phyloP scores from a whole-genome alignment of 2,888 invertebrate species.

The Acleris emargana region DNA sequence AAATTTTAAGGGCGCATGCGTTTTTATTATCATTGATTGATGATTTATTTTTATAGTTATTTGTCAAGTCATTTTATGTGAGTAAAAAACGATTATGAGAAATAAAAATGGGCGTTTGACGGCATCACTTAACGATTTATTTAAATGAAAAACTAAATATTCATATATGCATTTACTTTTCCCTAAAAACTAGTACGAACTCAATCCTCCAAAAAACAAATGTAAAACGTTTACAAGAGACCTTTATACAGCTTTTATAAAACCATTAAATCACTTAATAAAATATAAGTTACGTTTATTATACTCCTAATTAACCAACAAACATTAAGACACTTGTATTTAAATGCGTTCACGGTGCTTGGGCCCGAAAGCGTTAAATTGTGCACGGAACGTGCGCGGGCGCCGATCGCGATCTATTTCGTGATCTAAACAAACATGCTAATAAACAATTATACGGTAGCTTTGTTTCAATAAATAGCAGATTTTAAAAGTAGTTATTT shows the following conservation, averaged over 20 bases:
- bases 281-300: slow-evolving; percentile 29
- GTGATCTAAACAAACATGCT: slow-evolving; percentile 9
- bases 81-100: not conserved
- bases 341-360: slow-evolving; percentile 31
- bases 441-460: not conserved
- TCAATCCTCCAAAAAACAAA: too few relatives aligned
- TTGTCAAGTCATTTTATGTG: slow-evolving; percentile 1
- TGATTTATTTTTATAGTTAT: slow-evolving; percentile 41
- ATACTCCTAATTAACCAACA: slow-evolving; percentile 21
- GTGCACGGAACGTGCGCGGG: slow-evolving; percentile 22
- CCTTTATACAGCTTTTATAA: too few relatives aligned
- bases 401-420: slow-evolving; percentile 18
- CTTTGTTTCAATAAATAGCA: not conserved
- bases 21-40: slow-evolving; percentile 49
- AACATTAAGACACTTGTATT: slow-evolving; percentile 21
- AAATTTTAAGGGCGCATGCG: slow-evolving; percentile 44
- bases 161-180: too few relatives aligned
- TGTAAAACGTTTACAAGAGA: too few relatives aligned
- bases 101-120: not conserved
- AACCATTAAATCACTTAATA: too few relatives aligned
- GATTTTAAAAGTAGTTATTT: too few relatives aligned
- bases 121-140: not conserved
- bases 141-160: too few relatives aligned
- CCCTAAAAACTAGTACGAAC: too few relatives aligned
- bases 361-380: slow-evolving; percentile 34